phyloP scores from a whole-genome alignment of 2,113 vertebrate species.

The Cebidichthys violaceus region DNA sequence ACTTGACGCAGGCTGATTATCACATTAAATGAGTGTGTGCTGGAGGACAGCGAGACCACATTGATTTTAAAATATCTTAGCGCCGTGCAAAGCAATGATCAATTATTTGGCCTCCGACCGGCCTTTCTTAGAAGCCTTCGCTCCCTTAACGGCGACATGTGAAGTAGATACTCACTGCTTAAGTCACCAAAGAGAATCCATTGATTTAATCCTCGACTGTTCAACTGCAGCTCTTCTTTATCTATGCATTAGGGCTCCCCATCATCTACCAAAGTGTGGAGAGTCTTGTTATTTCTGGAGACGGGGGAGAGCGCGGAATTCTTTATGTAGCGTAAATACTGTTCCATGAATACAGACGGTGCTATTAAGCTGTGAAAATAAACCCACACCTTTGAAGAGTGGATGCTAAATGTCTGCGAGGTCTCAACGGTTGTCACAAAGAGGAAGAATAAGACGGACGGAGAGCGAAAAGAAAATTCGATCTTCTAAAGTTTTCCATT shows the following conservation, averaged over 20 bases:
- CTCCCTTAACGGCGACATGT: conserved; percentile 22
- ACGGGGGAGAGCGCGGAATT: conserved; percentile 7
- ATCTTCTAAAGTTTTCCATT: conserved; percentile 37
- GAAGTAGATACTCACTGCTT: conserved; percentile 14
- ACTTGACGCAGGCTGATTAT: conserved; percentile 54
- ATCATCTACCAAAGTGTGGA: conserved; percentile 42
- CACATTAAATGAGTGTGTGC: conserved; percentile 63
- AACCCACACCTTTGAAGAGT: conserved; percentile 4
- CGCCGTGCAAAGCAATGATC: conserved; percentile 62
- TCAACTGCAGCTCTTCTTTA: conserved; percentile 35
- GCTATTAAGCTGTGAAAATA: conserved; percentile 28
- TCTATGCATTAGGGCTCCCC: conserved; percentile 34
- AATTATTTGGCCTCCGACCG: conserved; percentile 64
- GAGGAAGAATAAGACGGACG: conserved; percentile 3
- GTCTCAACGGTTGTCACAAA: conserved; percentile 9
- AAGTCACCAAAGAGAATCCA: conserved; percentile 57
- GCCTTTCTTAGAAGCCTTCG: conserved; percentile 38
- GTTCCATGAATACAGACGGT: background rate
- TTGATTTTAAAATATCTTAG: conserved; percentile 56
- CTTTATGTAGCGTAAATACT: conserved; percentile 18
- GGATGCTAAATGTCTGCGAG: conserved; percentile 9
- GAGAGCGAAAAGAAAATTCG: conserved; percentile 29
- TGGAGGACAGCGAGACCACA: conserved; percentile 47
- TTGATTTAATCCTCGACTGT: conserved; percentile 56
- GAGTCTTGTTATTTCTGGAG: conserved; percentile 16